Conservation (phyloP, 2,797 vertebrate species). For the Leptatherina wallacei region DNA sequence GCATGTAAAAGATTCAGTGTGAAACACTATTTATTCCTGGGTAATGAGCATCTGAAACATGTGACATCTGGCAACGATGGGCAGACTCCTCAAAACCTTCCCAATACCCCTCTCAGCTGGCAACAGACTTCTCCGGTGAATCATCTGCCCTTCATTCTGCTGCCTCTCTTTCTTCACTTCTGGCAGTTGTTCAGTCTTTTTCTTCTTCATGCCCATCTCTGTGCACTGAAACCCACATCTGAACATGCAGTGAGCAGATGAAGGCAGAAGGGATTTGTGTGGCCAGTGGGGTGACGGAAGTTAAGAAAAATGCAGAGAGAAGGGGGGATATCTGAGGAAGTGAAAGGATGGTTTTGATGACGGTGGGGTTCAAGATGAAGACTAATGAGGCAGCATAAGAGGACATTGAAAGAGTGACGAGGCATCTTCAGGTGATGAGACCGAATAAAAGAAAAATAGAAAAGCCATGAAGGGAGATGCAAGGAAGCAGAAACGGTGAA, state of each 20-base stretch:
- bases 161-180: conserved; percentile 1
- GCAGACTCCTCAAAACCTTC: conserved; percentile 25
- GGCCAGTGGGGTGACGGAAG: conserved; percentile 11
- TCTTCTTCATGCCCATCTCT: conserved; percentile 11
- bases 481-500: conserved; percentile 14
- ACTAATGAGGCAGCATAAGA: conserved; percentile 46
- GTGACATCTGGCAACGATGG: conserved; percentile 49
- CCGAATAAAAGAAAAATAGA: conserved; percentile 26
- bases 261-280: not conserved
- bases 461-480: conserved; percentile 10
- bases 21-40: not conserved
- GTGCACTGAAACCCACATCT: conserved; percentile 25
- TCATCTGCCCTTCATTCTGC: conserved; percentile 26
- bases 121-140: conserved; percentile 12
- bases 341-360: not conserved
- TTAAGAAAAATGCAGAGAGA: not conserved
- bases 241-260: conserved; percentile 21
- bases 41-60: conserved; percentile 47
- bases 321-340: not conserved
- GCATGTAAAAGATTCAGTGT: not conserved
- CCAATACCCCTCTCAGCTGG: conserved; percentile 33
- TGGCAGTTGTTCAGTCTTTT: conserved; percentile 6
- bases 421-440: conserved; percentile 17
- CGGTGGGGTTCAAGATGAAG: conserved; percentile 18
- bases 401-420: conserved; percentile 15